Percentiles rank a stretch among this genome's conserved stretches.
phyloP scores from a whole-genome alignment of 2,888 invertebrate genomes.

The Trichogramma evanescens region DNA sequence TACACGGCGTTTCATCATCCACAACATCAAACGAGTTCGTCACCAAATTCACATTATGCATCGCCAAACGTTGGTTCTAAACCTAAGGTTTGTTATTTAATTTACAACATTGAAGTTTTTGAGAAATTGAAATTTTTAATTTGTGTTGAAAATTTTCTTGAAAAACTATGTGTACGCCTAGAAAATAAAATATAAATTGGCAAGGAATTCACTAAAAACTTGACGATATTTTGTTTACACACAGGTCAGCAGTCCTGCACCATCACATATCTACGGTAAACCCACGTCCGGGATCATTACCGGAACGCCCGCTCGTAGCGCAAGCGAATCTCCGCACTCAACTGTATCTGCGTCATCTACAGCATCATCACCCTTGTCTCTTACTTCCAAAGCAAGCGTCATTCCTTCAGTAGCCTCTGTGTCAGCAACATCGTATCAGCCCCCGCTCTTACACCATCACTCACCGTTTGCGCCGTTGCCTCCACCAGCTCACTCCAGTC shows the following conservation, averaged over 20 bases:
- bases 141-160: too few relatives aligned
- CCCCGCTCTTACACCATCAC: slow-evolving; percentile 36
- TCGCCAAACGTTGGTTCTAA: slow-evolving; percentile 50
- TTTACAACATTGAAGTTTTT: too few relatives aligned
- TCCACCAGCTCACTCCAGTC: slow-evolving; percentile 46
- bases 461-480: slow-evolving; percentile 27
- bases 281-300: slow-evolving; percentile 53
- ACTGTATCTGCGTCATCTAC: slow-evolving; percentile 29
- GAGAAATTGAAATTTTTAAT: too few relatives aligned
- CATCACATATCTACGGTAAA: slow-evolving; percentile 69
- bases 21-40: slow-evolving; percentile 41
- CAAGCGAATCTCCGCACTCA: neutral
- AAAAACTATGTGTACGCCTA: too few relatives aligned
- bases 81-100: slow-evolving; percentile 32
- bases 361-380: slow-evolving; percentile 50
- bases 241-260: slow-evolving; percentile 67
- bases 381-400: slow-evolving; percentile 53
- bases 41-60: slow-evolving; percentile 50
- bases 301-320: slow-evolving; percentile 50
- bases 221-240: neutral
- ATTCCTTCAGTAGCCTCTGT: slow-evolving; percentile 29
- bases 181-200: neutral
- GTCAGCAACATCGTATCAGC: slow-evolving; percentile 33
- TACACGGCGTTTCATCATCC: slow-evolving; percentile 43
- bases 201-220: slow-evolving; percentile 51